Evolutionary conservation across 2,113 vertebrate species (phyloP).

Genomic region (Heterochromis multidens): DNA sequence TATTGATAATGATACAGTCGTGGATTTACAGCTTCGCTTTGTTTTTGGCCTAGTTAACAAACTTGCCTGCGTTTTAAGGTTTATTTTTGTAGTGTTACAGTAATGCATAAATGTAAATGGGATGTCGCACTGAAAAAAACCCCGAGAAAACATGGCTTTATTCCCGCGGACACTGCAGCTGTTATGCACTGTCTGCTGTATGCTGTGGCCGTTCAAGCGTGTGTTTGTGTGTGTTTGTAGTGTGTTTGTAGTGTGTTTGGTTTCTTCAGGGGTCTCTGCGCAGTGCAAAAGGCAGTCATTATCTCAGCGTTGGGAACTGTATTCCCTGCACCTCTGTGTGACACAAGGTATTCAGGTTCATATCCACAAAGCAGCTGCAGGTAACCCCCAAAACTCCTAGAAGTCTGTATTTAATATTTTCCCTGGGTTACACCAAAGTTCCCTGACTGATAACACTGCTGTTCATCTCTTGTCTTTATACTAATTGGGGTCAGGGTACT

Average conservation of each 20-base stretch:
- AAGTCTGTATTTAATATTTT: background rate
- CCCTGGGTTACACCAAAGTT: background rate
- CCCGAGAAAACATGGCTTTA: background rate
- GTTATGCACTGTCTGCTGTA: background rate
- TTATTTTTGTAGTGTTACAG: background rate
- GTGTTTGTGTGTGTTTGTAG: background rate
- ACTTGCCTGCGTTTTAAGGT: background rate
- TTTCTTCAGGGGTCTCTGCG: background rate
- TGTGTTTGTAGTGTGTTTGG: background rate
- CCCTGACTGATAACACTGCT: background rate
- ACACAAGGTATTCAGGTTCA: background rate
- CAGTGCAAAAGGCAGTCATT: background rate
- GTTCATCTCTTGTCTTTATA: background rate
- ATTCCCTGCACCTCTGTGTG: too few relatives aligned
- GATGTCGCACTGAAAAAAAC: background rate
- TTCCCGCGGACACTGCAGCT: background rate
- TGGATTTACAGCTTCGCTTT: background rate
- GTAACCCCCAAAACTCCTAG: background rate
- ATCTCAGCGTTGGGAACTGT: background rate
- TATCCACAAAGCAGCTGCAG: background rate
- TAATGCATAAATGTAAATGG: background rate
- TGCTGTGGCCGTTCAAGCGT: background rate
- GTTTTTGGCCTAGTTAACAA: background rate
- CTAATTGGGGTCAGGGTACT: background rate
- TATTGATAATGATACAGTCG: conserved; percentile 14